These are phyloP conservation scores for Mimachlamys varia DNA, from an alignment of 2,888 invertebrate genomes.

Conservation along the genomic window DNA sequence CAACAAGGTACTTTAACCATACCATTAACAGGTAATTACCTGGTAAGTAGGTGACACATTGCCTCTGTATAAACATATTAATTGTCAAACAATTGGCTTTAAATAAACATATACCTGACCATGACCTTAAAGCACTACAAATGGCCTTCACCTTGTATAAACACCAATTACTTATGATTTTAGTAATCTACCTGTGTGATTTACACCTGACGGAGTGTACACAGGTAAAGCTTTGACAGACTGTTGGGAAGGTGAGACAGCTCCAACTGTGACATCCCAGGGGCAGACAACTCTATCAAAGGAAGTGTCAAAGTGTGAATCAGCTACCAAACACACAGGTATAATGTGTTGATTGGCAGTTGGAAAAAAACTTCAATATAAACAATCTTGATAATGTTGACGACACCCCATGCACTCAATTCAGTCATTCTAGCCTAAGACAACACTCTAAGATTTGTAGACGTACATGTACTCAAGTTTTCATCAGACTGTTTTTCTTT, in stretches of 20 bases:
- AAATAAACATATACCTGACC: neutral
- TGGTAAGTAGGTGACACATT: neutral
- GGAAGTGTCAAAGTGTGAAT: neutral
- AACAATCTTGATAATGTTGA: neutral
- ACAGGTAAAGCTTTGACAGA: neutral
- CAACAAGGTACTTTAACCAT: too few species aligned
- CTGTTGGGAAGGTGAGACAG: neutral
- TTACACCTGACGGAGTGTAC: neutral
- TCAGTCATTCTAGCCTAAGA: neutral
- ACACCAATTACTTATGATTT: conserved; percentile 1
- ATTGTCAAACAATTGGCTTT: neutral
- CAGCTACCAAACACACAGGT: neutral
- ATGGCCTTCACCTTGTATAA: neutral
- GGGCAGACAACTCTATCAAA: neutral
- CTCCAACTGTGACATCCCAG: neutral
- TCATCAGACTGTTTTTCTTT: too few species aligned
- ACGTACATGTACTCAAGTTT: too few species aligned
- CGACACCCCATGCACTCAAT: neutral
- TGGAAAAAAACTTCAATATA: neutral
- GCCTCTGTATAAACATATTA: neutral
- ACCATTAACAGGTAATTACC: neutral
- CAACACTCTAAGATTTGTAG: neutral
- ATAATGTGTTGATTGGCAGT: neutral
- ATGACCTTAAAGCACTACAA: neutral
- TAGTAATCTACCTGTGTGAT: neutral